Percentiles rank a stretch among this genome's conserved stretches.
These are phyloP conservation scores for Oreochromis niloticus DNA, from an alignment of 2,113 vertebrate genomes.

Conservation along the genomic window DNA sequence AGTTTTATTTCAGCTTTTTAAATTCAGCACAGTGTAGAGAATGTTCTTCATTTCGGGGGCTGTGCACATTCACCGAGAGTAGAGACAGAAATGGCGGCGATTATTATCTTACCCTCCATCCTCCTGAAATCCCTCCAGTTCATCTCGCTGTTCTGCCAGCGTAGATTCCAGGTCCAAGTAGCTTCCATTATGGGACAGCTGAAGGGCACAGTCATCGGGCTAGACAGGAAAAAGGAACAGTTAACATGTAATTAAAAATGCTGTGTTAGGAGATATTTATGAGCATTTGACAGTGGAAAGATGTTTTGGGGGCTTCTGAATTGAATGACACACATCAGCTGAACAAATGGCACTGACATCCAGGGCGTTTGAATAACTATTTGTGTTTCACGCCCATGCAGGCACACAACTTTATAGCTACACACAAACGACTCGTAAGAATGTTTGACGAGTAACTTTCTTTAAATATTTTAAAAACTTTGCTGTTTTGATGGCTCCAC, in stretches of 20 bases:
- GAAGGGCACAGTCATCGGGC: conserved; percentile 94
- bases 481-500: not conserved
- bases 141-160: conserved; percentile 89
- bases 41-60: not conserved
- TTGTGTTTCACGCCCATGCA: not conserved
- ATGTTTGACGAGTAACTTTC: not conserved
- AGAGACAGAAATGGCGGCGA: not conserved
- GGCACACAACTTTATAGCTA: not conserved
- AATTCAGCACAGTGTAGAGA: not conserved
- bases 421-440: not conserved
- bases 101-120: conserved; percentile 86
- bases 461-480: not conserved
- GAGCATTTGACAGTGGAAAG: not conserved
- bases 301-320: not conserved
- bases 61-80: not conserved
- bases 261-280: not conserved
- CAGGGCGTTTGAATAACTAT: not conserved
- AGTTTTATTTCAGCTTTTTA: not conserved
- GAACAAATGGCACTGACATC: not conserved
- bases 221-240: conserved; percentile 52
- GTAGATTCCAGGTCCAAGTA: conserved; percentile 96
- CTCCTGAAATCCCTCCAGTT: conserved; percentile 93
- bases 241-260: not conserved
- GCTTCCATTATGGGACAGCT: conserved; percentile 91
- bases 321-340: not conserved